Percentiles rank a stretch among this genome's conserved stretches.
Conservation (phyloP, 2,797 vertebrate genomes). For the Telmatherina bonti region DNA sequence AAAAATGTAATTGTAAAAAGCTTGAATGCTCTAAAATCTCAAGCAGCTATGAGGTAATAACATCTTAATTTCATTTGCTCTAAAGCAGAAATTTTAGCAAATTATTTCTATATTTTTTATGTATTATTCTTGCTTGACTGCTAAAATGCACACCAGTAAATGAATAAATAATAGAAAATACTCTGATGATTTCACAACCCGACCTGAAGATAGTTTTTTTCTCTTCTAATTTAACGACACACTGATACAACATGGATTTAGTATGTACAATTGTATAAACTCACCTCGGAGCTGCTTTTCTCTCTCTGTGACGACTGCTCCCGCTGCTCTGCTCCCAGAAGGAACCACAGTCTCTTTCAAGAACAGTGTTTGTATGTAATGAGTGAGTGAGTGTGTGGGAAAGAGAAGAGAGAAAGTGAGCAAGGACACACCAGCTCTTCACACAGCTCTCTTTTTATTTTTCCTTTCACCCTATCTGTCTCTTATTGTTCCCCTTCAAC, state of each 20-base stretch:
- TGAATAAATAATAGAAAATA: slow-evolving; percentile 13
- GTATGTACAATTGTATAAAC: slow-evolving; percentile 30
- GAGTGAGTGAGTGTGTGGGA: slow-evolving; percentile 38
- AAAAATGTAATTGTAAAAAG: not conserved
- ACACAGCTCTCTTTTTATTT: not conserved
- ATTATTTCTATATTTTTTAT: not conserved
- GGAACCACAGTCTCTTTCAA: slow-evolving; percentile 41
- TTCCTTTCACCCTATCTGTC: slow-evolving; percentile 9
- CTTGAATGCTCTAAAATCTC: not conserved
- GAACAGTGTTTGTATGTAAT: slow-evolving; percentile 18
- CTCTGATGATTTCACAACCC: slow-evolving; percentile 6
- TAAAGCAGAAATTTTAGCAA: not conserved
- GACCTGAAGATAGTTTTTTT: not conserved
- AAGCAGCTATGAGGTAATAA: not conserved
- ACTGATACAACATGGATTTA: not conserved
- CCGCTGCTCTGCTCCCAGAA: slow-evolving; percentile 46
- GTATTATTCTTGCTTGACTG: not conserved
- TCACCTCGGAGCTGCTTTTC: slow-evolving; percentile 61
- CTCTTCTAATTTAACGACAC: not conserved
- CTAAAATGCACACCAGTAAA: slow-evolving; percentile 14
- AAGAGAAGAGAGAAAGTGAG: slow-evolving; percentile 21
- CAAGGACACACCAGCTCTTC: slow-evolving; percentile 24
- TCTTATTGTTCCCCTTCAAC: slow-evolving; percentile 35
- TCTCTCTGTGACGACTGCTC: slow-evolving; percentile 21
- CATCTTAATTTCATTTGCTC: not conserved